Base-by-base conservation (phyloP, 2,113 vertebrate species). In the Pristiophorus japonicus region DNA sequence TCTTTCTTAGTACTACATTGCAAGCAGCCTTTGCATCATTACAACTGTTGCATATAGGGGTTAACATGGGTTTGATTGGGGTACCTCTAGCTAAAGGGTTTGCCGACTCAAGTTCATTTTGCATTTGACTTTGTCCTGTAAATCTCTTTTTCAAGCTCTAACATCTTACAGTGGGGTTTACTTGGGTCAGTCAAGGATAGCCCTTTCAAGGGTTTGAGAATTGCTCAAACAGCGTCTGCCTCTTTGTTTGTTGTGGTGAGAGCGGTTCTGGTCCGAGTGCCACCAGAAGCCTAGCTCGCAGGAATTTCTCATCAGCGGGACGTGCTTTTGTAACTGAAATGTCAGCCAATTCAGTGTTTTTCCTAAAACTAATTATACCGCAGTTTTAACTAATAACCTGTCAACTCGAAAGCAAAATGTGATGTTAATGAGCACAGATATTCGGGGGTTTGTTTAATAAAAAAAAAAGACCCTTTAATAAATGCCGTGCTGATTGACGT, bases 401-500 rank as follows among this genome's bases (percentile, higher is more conserved):
- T 73, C 93, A 94, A 91, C 27, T 47, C 38, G 47, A 94, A 94
- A 70, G 66, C 24, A 51, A 94, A 70, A 34, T 70, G 93, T 94
- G 22, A 94, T 45, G 45, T 94, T 94, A 94, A 94, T 94, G 65
- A 94, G 45, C 45, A 22, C 65, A 94, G 91, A 94, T 94, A 94
- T 94, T 45, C 2, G 3, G 27, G 3, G 27, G 65, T 45, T 94
- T 67, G 45, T 45, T 16, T 24, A 6, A 47, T 47, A 42, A 66
- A 38, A 67, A n/a, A 55, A 67, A 88, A 88, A 59, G 24, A 97
- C 98, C 97, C 97, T 97, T 6, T 98, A 97, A 96, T 97, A 97
- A 98, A 98, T 97, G 97, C 98, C 98, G 98, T 97, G n/a, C n/a
- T n/a, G 98, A 98, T 98, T 98, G 98, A 98, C 98, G 97, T 98